A percentile compares a stretch with the other conserved stretches of the same genome.
phyloP scores from a whole-genome alignment of 2,888 invertebrate genomes.

The Buathra laborator region DNA sequence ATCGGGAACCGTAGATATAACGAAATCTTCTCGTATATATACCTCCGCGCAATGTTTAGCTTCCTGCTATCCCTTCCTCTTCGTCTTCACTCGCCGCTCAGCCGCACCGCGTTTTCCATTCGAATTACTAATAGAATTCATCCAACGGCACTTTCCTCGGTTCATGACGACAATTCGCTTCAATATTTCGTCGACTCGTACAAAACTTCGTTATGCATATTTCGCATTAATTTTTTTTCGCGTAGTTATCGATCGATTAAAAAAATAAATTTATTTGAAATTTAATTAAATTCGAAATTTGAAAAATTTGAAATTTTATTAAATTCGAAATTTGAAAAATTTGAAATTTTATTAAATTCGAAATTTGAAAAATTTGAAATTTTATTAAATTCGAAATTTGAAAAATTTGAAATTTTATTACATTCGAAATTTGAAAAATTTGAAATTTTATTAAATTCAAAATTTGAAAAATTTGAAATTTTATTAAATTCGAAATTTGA shows the following conservation, averaged over 20 bases:
- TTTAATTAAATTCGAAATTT: too few species aligned
- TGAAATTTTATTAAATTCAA: too few species aligned
- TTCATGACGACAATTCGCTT: neutral
- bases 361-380: too few species aligned
- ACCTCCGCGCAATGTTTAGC: too few species aligned
- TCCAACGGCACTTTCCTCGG: neutral
- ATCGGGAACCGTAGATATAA: slow-evolving; percentile 10
- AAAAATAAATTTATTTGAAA: neutral
- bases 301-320: too few species aligned
- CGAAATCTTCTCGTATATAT: neutral
- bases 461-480: too few species aligned
- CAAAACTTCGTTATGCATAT: neutral
- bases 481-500: too few species aligned
- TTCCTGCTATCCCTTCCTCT: neutral
- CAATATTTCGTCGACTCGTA: neutral
- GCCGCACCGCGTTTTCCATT: neutral
- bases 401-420: too few species aligned
- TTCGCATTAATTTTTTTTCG: neutral
- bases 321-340: too few species aligned
- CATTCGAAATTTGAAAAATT: too few species aligned
- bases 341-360: too few species aligned
- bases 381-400: too few species aligned
- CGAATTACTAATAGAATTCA: neutral
- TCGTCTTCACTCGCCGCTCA: neutral
- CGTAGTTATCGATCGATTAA: neutral